phyloP scores from a whole-genome alignment of 37 sponge, comb jelly and placozoan species.

The Axinella damicornis region DNA sequence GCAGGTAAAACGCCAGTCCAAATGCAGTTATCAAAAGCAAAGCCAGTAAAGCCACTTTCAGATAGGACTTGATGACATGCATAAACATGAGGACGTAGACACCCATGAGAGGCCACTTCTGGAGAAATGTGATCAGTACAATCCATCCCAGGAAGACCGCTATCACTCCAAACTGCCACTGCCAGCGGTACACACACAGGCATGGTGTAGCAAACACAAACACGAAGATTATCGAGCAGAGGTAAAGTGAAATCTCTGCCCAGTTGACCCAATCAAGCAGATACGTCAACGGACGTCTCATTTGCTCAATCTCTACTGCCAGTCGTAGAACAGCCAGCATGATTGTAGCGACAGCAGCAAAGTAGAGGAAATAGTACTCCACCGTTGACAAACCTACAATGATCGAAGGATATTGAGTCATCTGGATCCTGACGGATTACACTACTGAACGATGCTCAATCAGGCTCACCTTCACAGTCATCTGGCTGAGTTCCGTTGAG shows the following conservation, averaged over 20 bases:
- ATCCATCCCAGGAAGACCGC: constrained; percentile 84
- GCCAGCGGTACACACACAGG: constrained; percentile 48
- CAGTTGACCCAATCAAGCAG: constrained; percentile 51
- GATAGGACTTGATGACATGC: too few species aligned
- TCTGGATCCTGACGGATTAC: too few species aligned
- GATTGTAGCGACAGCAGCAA: constrained; percentile 6
- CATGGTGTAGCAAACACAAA: constrained; percentile 9
- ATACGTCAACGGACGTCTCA: constrained; percentile 13
- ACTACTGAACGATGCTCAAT: too few species aligned
- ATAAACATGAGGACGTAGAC: background rate
- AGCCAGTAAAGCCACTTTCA: too few species aligned
- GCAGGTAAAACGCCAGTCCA: too few species aligned
- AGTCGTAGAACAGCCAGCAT: constrained; percentile 48
- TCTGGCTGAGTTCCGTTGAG: too few species aligned
- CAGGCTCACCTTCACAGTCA: too few species aligned
- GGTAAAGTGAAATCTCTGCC: constrained; percentile 25
- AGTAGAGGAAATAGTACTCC: too few species aligned
- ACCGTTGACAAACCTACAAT: too few species aligned
- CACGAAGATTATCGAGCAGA: constrained; percentile 50
- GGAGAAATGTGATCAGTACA: constrained; percentile 69
- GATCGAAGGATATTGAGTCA: too few species aligned
- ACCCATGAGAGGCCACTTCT: constrained; percentile 63
- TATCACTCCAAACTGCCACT: constrained; percentile 81
- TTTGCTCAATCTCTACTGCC: constrained; percentile 46
- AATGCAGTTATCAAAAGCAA: too few species aligned